phyloP scores from a whole-genome alignment of 2,113 vertebrate species.

The Callipepla squamata region DNA sequence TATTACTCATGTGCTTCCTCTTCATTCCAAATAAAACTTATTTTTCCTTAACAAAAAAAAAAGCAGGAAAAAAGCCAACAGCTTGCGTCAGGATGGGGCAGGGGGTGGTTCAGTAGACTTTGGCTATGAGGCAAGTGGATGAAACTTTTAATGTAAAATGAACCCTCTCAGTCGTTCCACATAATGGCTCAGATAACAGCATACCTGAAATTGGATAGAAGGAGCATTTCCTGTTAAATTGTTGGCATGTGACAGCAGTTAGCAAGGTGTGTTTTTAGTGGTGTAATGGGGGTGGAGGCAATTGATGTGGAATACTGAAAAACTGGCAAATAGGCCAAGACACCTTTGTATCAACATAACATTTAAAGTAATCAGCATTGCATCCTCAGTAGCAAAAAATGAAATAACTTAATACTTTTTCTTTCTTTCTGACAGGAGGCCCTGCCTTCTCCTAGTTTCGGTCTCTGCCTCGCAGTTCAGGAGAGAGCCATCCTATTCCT shows the following conservation, averaged over 20 bases:
- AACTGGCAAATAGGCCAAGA: neutral
- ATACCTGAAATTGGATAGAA: neutral
- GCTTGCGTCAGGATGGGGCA: neutral
- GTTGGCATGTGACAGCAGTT: neutral
- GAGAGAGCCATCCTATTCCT: neutral
- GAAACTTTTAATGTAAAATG: neutral
- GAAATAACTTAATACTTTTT: neutral
- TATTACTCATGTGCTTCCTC: neutral
- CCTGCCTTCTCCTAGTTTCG: neutral
- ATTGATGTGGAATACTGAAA: neutral
- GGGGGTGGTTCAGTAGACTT: neutral
- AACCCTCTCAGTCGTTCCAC: neutral
- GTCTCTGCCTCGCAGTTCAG: neutral
- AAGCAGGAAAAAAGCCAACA: neutral
- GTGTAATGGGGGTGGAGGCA: neutral
- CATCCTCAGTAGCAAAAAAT: neutral
- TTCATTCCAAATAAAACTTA: slow-evolving; percentile 1
- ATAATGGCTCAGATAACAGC: neutral
- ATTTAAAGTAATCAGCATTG: neutral
- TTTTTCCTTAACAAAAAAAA: neutral
- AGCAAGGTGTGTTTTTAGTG: neutral
- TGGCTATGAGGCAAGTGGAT: neutral
- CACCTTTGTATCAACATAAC: neutral
- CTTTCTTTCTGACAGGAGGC: neutral
- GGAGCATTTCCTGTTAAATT: neutral